Percentiles rank a stretch among this genome's conserved stretches.
Conservation (phyloP, 2,113 vertebrate species). For the Acanthochromis polyacanthus region DNA sequence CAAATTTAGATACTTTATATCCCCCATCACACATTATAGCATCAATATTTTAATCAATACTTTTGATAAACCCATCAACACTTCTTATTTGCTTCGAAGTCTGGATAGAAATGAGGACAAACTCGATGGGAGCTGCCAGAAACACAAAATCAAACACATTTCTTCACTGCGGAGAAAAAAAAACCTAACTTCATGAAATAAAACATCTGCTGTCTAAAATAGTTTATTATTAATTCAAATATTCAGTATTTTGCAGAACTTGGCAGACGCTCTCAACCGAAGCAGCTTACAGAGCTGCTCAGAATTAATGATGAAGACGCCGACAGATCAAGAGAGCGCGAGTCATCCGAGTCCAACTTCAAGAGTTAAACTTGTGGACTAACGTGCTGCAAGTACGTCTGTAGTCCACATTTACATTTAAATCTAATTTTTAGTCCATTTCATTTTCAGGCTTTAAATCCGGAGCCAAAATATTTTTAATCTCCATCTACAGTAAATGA, state of each 20-base stretch:
- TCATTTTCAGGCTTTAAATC: not conserved
- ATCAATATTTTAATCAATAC: not conserved
- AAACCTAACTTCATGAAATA: not conserved
- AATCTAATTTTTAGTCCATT: not conserved
- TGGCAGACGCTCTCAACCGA: slow-evolving; percentile 24
- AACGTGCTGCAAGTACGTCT: not conserved
- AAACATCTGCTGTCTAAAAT: slow-evolving; percentile 2
- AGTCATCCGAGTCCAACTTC: slow-evolving; percentile 7
- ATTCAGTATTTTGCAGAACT: slow-evolving; percentile 9
- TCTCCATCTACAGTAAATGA: too few relatives aligned
- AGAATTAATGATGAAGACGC: slow-evolving; percentile 45
- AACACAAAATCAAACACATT: too few relatives aligned
- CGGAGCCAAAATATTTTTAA: not conserved
- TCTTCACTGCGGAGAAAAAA: not conserved
- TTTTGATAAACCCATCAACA: not conserved
- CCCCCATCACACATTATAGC: not conserved
- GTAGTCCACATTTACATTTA: not conserved
- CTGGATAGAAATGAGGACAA: not conserved
- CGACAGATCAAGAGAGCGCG: not conserved
- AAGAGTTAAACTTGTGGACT: not conserved
- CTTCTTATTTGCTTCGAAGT: not conserved
- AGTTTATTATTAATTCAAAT: slow-evolving; percentile 9
- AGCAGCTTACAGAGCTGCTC: slow-evolving; percentile 39
- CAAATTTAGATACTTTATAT: not conserved
- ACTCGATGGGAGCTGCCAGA: not conserved